Evolutionary conservation across 1,140 invertebrate genomes (phyloP).

Genomic region (Bilobella aurantiaca): DNA sequence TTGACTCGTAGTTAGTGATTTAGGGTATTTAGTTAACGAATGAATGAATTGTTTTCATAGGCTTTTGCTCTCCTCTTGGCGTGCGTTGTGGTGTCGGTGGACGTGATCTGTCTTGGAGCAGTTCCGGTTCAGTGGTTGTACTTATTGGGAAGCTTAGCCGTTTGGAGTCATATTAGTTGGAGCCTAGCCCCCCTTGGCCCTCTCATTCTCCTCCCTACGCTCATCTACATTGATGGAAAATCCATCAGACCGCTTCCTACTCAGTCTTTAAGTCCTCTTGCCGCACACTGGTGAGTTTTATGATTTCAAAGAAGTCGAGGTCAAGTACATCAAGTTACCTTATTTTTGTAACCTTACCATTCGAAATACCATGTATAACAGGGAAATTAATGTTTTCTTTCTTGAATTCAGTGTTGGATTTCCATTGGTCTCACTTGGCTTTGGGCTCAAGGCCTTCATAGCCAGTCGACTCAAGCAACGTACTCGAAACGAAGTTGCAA

Average conservation of each 20-base stretch:
- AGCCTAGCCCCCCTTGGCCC: slow-evolving; percentile 28
- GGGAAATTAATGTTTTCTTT: slow-evolving; percentile 39
- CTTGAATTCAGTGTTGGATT: slow-evolving; percentile 34
- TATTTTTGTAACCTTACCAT: no score
- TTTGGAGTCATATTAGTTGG: slow-evolving; percentile 32
- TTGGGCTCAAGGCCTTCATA: slow-evolving; percentile 30
- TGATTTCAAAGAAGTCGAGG: not conserved
- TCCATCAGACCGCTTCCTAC: slow-evolving; percentile 50
- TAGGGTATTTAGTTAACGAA: not conserved
- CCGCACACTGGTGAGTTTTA: slow-evolving; percentile 79
- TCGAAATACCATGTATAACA: no score
- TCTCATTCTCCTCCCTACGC: slow-evolving; percentile 30
- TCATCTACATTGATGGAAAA: slow-evolving; percentile 33
- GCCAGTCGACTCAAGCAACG: slow-evolving; percentile 31
- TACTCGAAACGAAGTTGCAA: slow-evolving; percentile 30
- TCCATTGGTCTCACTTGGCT: slow-evolving; percentile 35
- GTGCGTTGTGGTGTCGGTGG: slow-evolving; percentile 93
- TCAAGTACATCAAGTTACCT: not conserved
- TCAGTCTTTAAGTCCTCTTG: slow-evolving; percentile 93
- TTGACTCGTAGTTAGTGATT: slow-evolving; percentile 19
- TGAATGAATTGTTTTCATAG: slow-evolving; percentile 49
- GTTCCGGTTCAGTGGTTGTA: slow-evolving; percentile 66
- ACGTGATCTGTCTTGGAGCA: slow-evolving; percentile 98
- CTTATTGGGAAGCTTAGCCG: slow-evolving; percentile 31
- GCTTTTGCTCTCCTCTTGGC: slow-evolving; percentile 98